Base-by-base conservation (phyloP, 1,140 invertebrate species). In the Lethrus apterus region DNA sequence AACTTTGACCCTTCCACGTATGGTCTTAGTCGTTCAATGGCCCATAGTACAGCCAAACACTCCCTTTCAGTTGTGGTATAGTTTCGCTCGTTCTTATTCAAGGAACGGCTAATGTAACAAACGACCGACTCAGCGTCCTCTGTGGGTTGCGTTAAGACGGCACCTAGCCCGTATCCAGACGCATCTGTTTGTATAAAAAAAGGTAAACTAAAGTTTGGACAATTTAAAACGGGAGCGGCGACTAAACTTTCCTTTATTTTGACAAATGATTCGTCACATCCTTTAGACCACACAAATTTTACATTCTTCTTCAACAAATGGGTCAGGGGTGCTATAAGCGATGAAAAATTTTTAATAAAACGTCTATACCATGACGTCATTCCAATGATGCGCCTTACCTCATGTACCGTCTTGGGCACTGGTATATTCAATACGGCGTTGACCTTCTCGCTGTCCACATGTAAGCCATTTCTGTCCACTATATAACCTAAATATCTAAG, bases 341-440 rank as follows among this genome's bases (percentile, higher is more conserved):
- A 36, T 0, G 60, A 33, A 48, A 62, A 68, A 29, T 66, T 59
- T 2, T 48, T 45, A 5, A 66, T 31, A 31, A 67, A 70, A 17
- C 58, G 56, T 14, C 57, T 52, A 40, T 65, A 70, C 42, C 59
- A 70, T 13, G 47, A 38, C 10, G 54, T 20, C 34, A 64, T 29
- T 19, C 67, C 62, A 9, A 66, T 44, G 51, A 61, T 63, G 9
- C 48, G 21, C 17, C 34, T 13, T n/a, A 70, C 10, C 48, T 61
- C 41, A 11, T 41, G 51, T 5, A 60, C 21, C 44, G 57, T 45
- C 7, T 20, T 30, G 1, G 68, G 67, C 7, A 35, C 20, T 21
- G 54, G 44, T 47, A 63, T 58, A 2, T 67, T 43, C n/a, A 44
- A 14, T 3, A 68, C 49, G 0, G 57, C 47, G 15, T 34, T 31